phyloP scores from a whole-genome alignment of 2,797 vertebrate genomes.

The Dromococcyx pavoninus region DNA sequence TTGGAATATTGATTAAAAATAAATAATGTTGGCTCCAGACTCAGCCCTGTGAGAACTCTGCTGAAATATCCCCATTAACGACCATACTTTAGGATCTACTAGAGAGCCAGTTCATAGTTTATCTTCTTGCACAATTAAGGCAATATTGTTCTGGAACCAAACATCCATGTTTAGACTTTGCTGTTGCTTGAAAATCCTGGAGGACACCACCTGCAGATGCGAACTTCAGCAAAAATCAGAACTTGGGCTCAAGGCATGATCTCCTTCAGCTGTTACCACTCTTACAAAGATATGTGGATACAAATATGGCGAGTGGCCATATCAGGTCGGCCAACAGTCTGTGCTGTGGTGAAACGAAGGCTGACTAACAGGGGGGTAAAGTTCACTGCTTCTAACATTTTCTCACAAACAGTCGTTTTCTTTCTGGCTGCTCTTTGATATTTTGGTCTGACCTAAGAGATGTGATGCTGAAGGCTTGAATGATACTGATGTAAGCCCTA shows the following conservation, averaged over 20 bases:
- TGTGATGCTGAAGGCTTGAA: background rate
- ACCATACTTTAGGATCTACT: background rate
- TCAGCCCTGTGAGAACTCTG: background rate
- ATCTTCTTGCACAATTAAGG: background rate
- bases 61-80: background rate
- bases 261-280: background rate
- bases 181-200: background rate
- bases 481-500: background rate
- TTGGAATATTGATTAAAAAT: background rate
- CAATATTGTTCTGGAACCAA: background rate
- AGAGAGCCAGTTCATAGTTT: background rate
- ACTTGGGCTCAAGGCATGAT: background rate
- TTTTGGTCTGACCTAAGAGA: background rate
- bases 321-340: background rate
- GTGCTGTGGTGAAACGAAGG: background rate
- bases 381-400: background rate
- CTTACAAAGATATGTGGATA: background rate
- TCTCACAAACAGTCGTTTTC: background rate
- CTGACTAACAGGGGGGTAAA: background rate
- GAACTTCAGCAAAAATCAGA: background rate
- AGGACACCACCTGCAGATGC: background rate
- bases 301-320: accelerated
- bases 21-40: background rate
- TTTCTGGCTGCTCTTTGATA: background rate
- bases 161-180: background rate